Base-by-base conservation (phyloP, 92 coral and sea anemone species). In the Porites lobata region DNA sequence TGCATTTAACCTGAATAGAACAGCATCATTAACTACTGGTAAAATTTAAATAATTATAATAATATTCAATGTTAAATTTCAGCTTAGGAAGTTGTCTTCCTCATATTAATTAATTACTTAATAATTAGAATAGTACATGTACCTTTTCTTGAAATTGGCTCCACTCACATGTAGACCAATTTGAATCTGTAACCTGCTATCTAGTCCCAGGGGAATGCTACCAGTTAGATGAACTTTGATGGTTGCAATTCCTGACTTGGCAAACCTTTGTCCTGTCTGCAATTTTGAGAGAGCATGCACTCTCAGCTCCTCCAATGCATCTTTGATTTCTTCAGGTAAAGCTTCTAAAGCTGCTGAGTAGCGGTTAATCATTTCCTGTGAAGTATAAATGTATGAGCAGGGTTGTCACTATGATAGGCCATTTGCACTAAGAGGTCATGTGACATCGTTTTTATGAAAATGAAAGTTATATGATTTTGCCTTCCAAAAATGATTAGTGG, bases 241-340 rank as follows among this genome's bases (percentile, higher is more conserved):
- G 21, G 98, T 95, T 69, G 99, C 99, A 65, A 95, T 79, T 75
- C 99, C 98, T 71, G 96, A 87, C 51, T 87, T 93, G 43, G 85
- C 75, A 66, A 96, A 96, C 67, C 93, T 90, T 70, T 91, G 82
- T 86, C 90, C 90, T 57, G 98, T 83, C 24, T 94, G 92, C n/a
- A 93, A 86, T 89, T 96, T 96, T 63, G 88, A 93, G 20, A 95
- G 75, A 26, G 99, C 96, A 86, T 95, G 98, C 14, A 61, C 53
- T 22, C 99, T 93, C 32, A 96, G 79, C 76, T 87, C 76, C 64
- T 96, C 98, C 59, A 96, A 75, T 22, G 95, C 96, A 38, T 76
- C 90, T 18, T 86, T 85, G 17, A 95, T 75, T 1, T 82, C 54
- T 18, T 94, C 89, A 75, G 84, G 53, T 12, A 96, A 71, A 59